phyloP scores from a whole-genome alignment of 2,888 invertebrate genomes.

The Epirrhoe alternata region DNA sequence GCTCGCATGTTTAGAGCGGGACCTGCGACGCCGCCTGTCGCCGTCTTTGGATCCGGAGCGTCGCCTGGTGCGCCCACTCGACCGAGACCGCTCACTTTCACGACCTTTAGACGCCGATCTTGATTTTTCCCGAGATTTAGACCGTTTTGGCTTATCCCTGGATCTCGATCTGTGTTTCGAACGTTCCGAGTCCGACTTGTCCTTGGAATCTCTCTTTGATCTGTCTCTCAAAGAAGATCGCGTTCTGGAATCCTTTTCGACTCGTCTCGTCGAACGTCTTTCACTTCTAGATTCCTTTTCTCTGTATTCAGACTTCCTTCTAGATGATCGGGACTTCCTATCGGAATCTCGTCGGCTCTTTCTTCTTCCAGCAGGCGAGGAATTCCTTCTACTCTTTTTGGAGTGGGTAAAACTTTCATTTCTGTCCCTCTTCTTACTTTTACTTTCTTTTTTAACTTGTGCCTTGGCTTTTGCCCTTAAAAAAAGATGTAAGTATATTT shows the following conservation, averaged over 20 bases:
- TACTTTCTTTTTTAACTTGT: slow-evolving; percentile 52
- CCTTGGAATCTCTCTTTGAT: slow-evolving; percentile 58
- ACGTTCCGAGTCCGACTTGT: slow-evolving; percentile 64
- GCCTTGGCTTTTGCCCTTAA: slow-evolving; percentile 48
- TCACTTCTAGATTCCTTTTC: slow-evolving; percentile 58
- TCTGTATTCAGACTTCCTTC: slow-evolving; percentile 63
- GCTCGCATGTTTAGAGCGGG: slow-evolving; percentile 57
- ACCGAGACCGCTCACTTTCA: slow-evolving; percentile 50
- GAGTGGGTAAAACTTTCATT: slow-evolving; percentile 54
- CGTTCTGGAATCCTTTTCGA: slow-evolving; percentile 60
- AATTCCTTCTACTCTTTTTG: slow-evolving; percentile 65
- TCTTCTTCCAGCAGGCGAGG: slow-evolving; percentile 38
- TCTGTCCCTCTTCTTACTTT: slow-evolving; percentile 58
- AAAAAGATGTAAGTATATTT: neutral
- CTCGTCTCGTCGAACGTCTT: slow-evolving; percentile 62
- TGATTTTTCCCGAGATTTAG: slow-evolving; percentile 60
- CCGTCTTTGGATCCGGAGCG: slow-evolving; percentile 53
- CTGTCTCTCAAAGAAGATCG: slow-evolving; percentile 64
- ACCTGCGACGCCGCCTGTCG: slow-evolving; percentile 46
- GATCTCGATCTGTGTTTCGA: slow-evolving; percentile 65
- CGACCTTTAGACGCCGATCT: slow-evolving; percentile 50
- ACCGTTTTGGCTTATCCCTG: slow-evolving; percentile 59
- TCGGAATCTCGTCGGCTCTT: slow-evolving; percentile 62
- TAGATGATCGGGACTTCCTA: slow-evolving; percentile 67
- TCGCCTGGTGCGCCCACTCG: slow-evolving; percentile 52